Evolutionary conservation across 2,888 invertebrate species (phyloP).

Genomic region (Drosophila infuscata): DNA sequence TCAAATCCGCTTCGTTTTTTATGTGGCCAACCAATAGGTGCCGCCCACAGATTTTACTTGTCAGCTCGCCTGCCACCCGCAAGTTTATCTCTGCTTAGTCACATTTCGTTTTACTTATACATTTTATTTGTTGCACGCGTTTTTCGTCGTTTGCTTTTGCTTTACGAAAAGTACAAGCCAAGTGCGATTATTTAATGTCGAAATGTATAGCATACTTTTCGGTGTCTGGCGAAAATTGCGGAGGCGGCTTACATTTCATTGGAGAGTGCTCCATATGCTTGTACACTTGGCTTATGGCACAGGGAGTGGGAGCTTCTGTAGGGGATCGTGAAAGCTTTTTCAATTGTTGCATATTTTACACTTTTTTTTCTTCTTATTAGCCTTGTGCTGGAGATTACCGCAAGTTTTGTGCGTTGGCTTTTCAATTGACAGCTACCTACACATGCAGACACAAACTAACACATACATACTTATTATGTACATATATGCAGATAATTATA

Average conservation of each 20-base stretch:
- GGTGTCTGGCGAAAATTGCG: constrained; percentile 47
- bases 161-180: constrained; percentile 14
- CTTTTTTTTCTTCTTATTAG: constrained; percentile 55
- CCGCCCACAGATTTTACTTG: constrained; percentile 17
- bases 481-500: constrained; percentile 7
- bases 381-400: constrained; percentile 48
- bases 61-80: constrained; percentile 4
- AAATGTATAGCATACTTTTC: constrained; percentile 58
- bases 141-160: constrained; percentile 14
- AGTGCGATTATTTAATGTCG: constrained; percentile 46
- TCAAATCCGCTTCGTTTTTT: constrained; percentile 28
- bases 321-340: constrained; percentile 63
- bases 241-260: constrained; percentile 51
- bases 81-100: constrained; percentile 14
- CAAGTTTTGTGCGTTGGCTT: constrained; percentile 29
- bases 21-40: constrained; percentile 9
- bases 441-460: neutral
- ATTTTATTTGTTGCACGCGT: constrained; percentile 43
- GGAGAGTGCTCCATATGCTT: constrained; percentile 27
- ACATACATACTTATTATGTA: neutral
- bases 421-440: constrained; percentile 24
- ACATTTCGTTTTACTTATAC: constrained; percentile 15
- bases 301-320: neutral
- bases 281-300: neutral
- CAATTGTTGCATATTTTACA: constrained; percentile 76